A percentile compares a stretch with the other conserved stretches of the same genome.
Conservation (phyloP, 2,113 vertebrate species). For the Prunella fulvescens region DNA sequence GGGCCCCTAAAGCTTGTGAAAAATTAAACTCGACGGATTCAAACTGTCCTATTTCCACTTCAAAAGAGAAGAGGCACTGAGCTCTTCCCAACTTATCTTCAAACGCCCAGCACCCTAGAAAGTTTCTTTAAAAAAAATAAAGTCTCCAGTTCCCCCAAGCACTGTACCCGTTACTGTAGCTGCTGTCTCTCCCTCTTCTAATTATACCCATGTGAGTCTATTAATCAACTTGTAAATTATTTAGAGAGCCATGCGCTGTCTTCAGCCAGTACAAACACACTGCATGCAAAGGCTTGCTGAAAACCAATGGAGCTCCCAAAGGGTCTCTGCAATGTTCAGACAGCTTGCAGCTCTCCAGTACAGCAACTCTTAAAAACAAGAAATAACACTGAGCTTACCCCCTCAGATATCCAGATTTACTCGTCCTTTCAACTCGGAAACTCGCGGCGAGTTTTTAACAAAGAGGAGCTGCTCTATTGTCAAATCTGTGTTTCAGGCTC, state of each 20-base stretch:
- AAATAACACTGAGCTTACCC: conserved; percentile 46
- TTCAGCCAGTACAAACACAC: conserved; percentile 90
- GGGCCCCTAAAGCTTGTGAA: conserved; percentile 96
- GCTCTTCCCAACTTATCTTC: conserved; percentile 96
- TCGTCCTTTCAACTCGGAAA: conserved; percentile 66
- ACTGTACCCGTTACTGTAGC: conserved; percentile 93
- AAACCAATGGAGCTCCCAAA: conserved; percentile 68
- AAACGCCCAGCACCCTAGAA: conserved; percentile 90
- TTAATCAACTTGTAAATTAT: conserved; percentile 99
- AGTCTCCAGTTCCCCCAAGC: conserved; percentile 94
- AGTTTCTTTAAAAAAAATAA: conserved; percentile 82
- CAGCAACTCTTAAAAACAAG: conserved; percentile 50
- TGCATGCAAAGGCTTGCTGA: conserved; percentile 66
- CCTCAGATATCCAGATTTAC: conserved; percentile 66
- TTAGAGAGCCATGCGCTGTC: conserved; percentile 90
- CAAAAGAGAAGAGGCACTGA: conserved; percentile 92
- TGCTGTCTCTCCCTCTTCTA: conserved; percentile 95
- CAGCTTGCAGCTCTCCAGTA: conserved; percentile 46
- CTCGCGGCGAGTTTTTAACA: conserved; percentile 68
- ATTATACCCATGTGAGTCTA: conserved; percentile 99
- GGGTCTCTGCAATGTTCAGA: conserved; percentile 66
- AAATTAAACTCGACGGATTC: conserved; percentile 99
- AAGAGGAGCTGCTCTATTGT: conserved; percentile 63
- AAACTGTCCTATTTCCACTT: conserved; percentile 99
- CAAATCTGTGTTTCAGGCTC: conserved; percentile 26